Evolutionary conservation across 2,797 vertebrate genomes (phyloP).

Genomic region (Micromesistius poutassou): DNA sequence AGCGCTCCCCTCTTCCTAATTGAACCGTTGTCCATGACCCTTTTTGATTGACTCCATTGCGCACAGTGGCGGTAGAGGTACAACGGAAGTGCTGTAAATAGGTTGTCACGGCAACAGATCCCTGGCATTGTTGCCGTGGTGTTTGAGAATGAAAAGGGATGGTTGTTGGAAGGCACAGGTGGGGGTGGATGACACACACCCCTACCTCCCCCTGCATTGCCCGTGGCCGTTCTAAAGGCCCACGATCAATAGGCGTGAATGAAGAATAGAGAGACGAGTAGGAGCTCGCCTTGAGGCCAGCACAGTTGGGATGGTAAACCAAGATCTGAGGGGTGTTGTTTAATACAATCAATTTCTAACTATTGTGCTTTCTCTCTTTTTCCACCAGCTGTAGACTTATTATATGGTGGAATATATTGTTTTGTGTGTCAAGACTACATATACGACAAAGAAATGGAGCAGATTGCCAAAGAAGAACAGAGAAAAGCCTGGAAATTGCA

Average conservation of each 20-base stretch:
- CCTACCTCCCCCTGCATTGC: constrained; percentile 4
- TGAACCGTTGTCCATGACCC: constrained; percentile 14
- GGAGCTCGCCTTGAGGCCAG: constrained; percentile 24
- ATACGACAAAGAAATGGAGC: constrained; percentile 99
- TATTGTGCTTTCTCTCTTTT: constrained; percentile 32
- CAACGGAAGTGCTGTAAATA: constrained; percentile 66
- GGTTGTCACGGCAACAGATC: constrained; percentile 76
- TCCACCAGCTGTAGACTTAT: constrained; percentile 90
- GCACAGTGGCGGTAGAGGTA: constrained; percentile 31
- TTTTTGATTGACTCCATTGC: constrained; percentile 21
- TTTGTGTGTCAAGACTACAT: constrained; percentile 99
- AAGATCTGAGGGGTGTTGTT: constrained; percentile 27
- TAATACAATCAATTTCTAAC: constrained; percentile 44
- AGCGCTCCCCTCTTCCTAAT: constrained; percentile 25
- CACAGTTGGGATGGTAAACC: constrained; percentile 26
- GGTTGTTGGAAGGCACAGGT: constrained; percentile 42
- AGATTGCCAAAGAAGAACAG: constrained; percentile 99
- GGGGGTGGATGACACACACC: constrained; percentile 12
- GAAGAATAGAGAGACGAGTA: constrained; percentile 15
- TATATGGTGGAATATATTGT: constrained; percentile 98
- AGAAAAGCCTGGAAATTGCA: constrained; percentile 98
- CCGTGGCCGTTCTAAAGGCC: not conserved
- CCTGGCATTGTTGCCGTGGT: constrained; percentile 57
- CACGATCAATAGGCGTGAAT: constrained; percentile 9
- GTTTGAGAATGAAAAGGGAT: constrained; percentile 52